Conservation (phyloP, 2,888 invertebrate genomes). For the Ectemnius continuus region DNA sequence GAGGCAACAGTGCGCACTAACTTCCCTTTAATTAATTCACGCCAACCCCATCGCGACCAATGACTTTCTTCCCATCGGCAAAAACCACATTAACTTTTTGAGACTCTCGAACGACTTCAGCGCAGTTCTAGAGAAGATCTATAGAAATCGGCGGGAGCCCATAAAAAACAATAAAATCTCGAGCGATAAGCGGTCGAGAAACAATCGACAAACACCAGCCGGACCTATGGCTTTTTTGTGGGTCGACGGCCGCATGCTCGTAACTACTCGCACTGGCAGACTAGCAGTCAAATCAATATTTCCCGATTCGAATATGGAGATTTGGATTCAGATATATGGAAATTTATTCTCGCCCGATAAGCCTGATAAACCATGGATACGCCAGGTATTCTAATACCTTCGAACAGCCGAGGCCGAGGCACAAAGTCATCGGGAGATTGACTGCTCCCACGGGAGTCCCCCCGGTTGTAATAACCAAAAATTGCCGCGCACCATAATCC, state of each 20-base stretch:
- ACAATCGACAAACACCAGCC: slow-evolving; percentile 51
- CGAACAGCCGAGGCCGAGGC: slow-evolving; percentile 51
- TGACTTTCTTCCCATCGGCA: background rate
- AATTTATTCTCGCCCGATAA: slow-evolving; percentile 65
- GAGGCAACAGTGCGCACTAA: slow-evolving; percentile 12
- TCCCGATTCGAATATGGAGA: slow-evolving; percentile 66
- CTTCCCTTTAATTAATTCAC: slow-evolving; percentile 39
- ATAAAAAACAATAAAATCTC: slow-evolving; percentile 57
- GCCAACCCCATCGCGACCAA: background rate
- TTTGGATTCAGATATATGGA: slow-evolving; percentile 66
- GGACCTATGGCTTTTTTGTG: slow-evolving; percentile 35
- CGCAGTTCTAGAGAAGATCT: background rate
- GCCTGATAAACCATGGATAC: slow-evolving; percentile 66
- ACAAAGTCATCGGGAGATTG: slow-evolving; percentile 61
- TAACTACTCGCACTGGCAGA: slow-evolving; percentile 32
- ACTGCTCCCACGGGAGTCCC: slow-evolving; percentile 47
- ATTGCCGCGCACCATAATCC: slow-evolving; percentile 35
- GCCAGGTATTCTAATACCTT: slow-evolving; percentile 58
- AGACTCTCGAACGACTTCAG: background rate
- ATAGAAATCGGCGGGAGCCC: slow-evolving; percentile 55
- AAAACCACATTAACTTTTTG: no score
- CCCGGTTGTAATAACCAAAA: slow-evolving; percentile 51
- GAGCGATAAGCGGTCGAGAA: slow-evolving; percentile 37
- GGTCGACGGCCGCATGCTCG: slow-evolving; percentile 34
- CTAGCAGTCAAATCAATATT: slow-evolving; percentile 62